These are phyloP conservation scores for Mesocricetus auratus DNA, from an alignment of 2,113 vertebrate genomes.

Conservation along the genomic window DNA sequence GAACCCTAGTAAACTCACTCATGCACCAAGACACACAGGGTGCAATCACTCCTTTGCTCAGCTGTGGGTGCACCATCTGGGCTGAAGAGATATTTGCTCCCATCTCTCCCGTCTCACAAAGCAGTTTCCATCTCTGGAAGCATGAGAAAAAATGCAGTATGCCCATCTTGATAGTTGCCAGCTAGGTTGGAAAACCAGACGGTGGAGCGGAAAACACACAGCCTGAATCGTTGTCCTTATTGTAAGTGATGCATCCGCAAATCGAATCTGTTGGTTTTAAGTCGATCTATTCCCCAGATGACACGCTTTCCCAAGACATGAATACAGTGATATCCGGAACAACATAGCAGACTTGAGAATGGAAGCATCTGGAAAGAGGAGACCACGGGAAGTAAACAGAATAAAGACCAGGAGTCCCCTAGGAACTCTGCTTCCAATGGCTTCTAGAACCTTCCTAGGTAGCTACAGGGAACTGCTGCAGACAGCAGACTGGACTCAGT, in stretches of 20 bases:
- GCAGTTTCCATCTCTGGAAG: not conserved
- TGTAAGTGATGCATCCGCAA: not conserved
- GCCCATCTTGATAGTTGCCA: not conserved
- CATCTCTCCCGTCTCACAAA: too few species aligned
- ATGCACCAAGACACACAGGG: not conserved
- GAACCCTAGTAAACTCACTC: too few species aligned
- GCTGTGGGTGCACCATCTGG: not conserved
- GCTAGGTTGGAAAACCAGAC: not conserved
- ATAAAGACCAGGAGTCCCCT: not conserved
- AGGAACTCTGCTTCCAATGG: not conserved
- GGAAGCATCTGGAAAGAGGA: not conserved
- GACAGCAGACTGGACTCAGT: not conserved
- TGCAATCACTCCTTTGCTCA: not conserved
- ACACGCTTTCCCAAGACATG: not conserved
- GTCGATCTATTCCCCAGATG: not conserved
- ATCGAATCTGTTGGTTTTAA: not conserved
- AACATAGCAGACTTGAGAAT: not conserved
- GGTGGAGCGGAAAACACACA: not conserved
- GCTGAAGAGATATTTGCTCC: not conserved
- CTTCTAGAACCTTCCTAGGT: not conserved
- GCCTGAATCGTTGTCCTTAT: not conserved
- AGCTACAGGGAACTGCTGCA: not conserved
- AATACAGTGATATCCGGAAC: not conserved
- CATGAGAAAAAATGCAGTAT: not conserved
- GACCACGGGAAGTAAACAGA: not conserved